phyloP scores from a whole-genome alignment of 2,797 vertebrate species.

The Capromys pilorides region DNA sequence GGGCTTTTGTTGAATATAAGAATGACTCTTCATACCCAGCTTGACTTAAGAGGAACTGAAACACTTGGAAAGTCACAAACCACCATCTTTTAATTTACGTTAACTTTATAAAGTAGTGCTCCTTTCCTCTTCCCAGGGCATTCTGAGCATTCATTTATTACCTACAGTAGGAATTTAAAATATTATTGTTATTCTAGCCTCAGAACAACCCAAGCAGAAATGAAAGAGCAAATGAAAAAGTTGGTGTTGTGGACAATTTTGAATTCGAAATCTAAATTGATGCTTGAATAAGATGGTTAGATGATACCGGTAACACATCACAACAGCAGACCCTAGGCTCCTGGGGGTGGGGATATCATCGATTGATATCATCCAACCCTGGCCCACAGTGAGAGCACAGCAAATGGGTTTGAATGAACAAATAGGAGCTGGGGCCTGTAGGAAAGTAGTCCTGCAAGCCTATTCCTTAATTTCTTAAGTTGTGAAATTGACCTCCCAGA shows the following conservation, averaged over 20 bases:
- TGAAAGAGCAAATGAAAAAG: background rate
- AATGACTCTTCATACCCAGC: background rate
- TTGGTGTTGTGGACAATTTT: background rate
- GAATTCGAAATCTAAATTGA: background rate
- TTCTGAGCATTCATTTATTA: background rate
- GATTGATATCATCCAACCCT: background rate
- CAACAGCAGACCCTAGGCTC: background rate
- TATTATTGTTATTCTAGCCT: background rate
- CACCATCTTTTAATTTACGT: background rate
- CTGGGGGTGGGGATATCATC: background rate
- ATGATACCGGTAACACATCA: background rate
- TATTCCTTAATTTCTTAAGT: background rate
- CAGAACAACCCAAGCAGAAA: conserved; percentile 19
- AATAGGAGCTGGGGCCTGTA: background rate
- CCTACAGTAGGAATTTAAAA: background rate
- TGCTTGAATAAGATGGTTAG: background rate
- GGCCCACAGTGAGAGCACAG: background rate
- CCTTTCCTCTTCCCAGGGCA: background rate
- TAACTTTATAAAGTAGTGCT: background rate
- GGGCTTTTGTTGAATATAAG: background rate
- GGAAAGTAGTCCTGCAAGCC: background rate
- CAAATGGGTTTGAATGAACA: background rate
- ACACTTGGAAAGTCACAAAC: background rate
- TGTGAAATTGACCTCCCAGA: background rate
- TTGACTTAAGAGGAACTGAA: background rate